Evolutionary conservation across 2,888 invertebrate genomes (phyloP).

Genomic region (Campopleginae sp.): DNA sequence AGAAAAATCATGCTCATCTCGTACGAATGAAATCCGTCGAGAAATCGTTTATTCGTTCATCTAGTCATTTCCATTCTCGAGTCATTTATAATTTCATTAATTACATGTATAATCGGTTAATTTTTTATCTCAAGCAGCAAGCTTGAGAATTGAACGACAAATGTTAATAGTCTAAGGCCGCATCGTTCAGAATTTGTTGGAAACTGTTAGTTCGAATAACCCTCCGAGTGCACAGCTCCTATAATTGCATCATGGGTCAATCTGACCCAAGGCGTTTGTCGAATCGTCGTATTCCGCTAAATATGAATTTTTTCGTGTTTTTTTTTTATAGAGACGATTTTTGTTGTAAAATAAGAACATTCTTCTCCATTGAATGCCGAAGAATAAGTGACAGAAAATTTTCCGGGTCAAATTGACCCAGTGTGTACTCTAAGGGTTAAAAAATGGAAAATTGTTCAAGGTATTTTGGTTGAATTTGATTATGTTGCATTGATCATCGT

Average conservation of each 20-base stretch:
- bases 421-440: too few species aligned
- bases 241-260: too few species aligned
- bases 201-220: neutral
- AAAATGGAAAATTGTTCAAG: neutral
- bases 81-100: constrained; percentile 37
- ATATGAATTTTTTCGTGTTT: too few species aligned
- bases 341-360: too few species aligned
- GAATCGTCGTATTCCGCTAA: too few species aligned
- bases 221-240: too few species aligned
- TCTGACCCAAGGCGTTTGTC: too few species aligned
- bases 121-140: neutral
- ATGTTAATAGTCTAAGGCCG: constrained; percentile 26
- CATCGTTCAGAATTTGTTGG: neutral
- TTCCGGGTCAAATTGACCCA: too few species aligned
- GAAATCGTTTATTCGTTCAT: constrained; percentile 38
- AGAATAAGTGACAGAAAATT: too few species aligned
- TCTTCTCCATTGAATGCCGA: too few species aligned
- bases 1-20: constrained; percentile 8
- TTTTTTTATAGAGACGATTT: too few species aligned
- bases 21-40: constrained; percentile 11
- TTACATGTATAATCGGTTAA: neutral
- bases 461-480: neutral
- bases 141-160: constrained; percentile 49
- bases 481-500: neutral
- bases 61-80: constrained; percentile 52